A percentile compares a stretch with the other conserved stretches of the same genome.
Conservation (phyloP, 2,797 vertebrate genomes). For the Lycodopsis pacificus region DNA sequence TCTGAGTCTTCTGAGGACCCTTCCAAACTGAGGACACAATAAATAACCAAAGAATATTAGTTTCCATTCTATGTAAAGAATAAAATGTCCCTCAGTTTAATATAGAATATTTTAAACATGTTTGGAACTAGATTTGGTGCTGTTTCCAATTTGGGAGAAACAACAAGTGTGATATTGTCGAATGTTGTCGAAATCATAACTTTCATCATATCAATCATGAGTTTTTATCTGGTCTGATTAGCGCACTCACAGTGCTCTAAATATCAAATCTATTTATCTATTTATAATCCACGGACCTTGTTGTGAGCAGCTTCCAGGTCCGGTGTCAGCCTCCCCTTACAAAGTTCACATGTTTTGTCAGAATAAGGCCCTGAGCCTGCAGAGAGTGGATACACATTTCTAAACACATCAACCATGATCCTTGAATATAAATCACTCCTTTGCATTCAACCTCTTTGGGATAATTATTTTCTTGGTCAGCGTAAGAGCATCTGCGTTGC, state of each 20-base stretch:
- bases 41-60: not conserved
- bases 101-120: not conserved
- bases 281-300: too few species aligned
- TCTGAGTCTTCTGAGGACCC: not conserved
- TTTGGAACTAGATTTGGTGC: not conserved
- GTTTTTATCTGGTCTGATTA: not conserved
- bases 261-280: not conserved
- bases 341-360: conserved; percentile 10
- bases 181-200: not conserved
- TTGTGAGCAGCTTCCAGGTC: not conserved
- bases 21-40: not conserved
- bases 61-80: not conserved
- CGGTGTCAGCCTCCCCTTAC: accelerated
- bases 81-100: not conserved
- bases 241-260: not conserved
- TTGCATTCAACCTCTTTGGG: too few species aligned
- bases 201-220: not conserved
- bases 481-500: not conserved
- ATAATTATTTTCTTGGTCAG: too few species aligned
- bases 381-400: not conserved
- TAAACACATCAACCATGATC: not conserved
- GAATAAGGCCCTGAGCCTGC: not conserved
- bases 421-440: not conserved
- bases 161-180: not conserved
- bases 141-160: not conserved